Base-by-base conservation (phyloP, 2,797 vertebrate genomes). In the Rhadinocentrus ornatus region DNA sequence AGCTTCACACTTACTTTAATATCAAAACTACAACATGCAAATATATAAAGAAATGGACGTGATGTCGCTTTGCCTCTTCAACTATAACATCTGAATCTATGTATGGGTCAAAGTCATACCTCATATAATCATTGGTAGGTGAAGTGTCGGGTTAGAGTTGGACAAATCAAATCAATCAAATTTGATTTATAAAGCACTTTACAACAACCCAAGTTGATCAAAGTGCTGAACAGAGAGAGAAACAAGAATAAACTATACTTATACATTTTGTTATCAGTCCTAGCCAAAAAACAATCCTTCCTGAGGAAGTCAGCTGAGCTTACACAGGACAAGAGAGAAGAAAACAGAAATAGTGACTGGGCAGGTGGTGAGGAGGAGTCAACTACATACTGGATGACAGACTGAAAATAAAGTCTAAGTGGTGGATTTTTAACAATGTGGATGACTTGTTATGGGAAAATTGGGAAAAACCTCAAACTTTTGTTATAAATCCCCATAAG, bases 261-360 rank as follows among this genome's bases (percentile, higher is more conserved):
- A 32, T 6, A 32, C 6, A 32, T 32, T 1, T 39, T 39, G 11
- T 12, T 81, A 84, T 87, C 63, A 83, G 64, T 53, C 74, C 82
- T 60, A 41, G 62, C 50, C 59, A 66, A 77, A 77, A 77, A 77
- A 79, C 88, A 92, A 93, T 88, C 52, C 72, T 73, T 90, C 86
- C 80, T 58, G 77, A 57, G 78, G 71, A 50, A 80, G 84, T 88
- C 80, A 69, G 52, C 79, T 78, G 72, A 77, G 39, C 59, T 83
- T 55, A 88, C 73, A 69, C 66, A 35, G 72, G 56, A 46, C 24
- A 62, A 66, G 52, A 44, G 16, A 10, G 13, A 41, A 67, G 55
- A 57, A 66, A 54, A 69, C 3, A 35, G 35, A 71, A 44, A 37
- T 3, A 66, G 54, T 48, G 44, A 37, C 53, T 20, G 8, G 41